These are phyloP conservation scores for Rattus norvegicus DNA, from an alignment of 2,113 vertebrate genomes.

Conservation along the genomic window GRCr8 NC_086020.1:136673001-136673500, in stretches of 20 bases:
- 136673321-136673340: not conserved
- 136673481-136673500: not conserved
- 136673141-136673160: not conserved
- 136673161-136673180: not conserved
- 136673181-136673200: not conserved
- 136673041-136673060: not conserved
- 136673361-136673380: not conserved
- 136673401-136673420: not conserved
- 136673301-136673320: not conserved
- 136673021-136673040: not conserved
- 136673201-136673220: not conserved
- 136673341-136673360: not conserved
- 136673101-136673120: rapidly evolving
- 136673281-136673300: not conserved
- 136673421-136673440: not conserved
- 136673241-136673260: rapidly evolving
- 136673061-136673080: not conserved
- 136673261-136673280: not conserved
- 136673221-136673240: rapidly evolving
- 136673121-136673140: not conserved
- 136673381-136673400: not conserved
- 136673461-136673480: not conserved
- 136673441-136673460: not conserved
- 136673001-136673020: not conserved
- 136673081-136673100: not conserved